These are phyloP conservation scores for Rhabditoides inermis DNA, from an alignment of 2,888 invertebrate species.

Conservation along the genomic window DNA sequence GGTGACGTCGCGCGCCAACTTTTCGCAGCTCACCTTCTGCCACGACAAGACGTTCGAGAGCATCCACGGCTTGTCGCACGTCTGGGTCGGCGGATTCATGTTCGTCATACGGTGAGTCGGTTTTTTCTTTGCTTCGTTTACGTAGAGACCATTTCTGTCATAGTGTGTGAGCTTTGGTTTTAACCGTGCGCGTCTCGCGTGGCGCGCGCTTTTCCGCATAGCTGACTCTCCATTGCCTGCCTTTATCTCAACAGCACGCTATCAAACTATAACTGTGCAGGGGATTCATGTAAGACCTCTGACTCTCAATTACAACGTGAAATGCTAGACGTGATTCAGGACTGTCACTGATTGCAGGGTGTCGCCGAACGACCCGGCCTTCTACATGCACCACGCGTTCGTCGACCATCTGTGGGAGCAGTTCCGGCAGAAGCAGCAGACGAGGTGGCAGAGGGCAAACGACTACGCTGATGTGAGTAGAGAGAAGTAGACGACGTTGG, in stretches of 20 bases:
- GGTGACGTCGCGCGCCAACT: neutral
- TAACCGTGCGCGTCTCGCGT: no score
- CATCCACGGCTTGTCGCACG: conserved; percentile 48
- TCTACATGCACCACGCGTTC: conserved; percentile 51
- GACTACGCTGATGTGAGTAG: conserved; percentile 35
- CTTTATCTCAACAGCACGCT: no score
- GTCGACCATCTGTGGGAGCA: conserved; percentile 50
- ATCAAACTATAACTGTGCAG: no score
- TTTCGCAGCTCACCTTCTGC: conserved; percentile 37
- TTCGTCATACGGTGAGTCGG: conserved; percentile 44
- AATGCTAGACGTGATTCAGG: no score
- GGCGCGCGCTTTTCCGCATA: no score
- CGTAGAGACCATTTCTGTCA: no score
- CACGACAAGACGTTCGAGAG: conserved; percentile 51
- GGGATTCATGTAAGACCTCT: no score
- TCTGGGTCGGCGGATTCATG: conserved; percentile 53
- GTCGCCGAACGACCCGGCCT: conserved; percentile 39
- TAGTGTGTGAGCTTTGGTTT: no score
- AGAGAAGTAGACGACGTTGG: neutral
- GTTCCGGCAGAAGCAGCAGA: conserved; percentile 43
- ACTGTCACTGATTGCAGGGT: conserved; percentile 25
- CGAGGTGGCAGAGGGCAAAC: conserved; percentile 37
- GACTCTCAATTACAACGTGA: no score
- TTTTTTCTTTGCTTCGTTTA: no score
- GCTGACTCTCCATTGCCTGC: no score